Percentiles rank a stretch among this genome's conserved stretches.
Conservation (phyloP, 2,113 vertebrate species). For the Ariopsis seemanni region DNA sequence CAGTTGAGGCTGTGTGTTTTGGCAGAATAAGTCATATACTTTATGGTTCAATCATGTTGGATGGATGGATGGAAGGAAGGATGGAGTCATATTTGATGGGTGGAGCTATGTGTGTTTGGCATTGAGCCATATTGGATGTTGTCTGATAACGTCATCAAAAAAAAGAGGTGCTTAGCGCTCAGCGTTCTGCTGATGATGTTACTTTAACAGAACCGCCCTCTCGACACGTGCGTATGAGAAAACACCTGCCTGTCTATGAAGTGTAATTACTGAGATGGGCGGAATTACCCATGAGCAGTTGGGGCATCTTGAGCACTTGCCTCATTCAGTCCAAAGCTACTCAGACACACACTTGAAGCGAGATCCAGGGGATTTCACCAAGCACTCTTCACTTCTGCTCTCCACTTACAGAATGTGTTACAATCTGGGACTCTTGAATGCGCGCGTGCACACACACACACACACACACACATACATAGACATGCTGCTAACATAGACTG, state of each 20-base stretch:
- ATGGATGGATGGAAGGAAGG: not conserved
- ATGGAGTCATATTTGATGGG: not conserved
- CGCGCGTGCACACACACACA: not conserved
- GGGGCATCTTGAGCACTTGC: conserved; percentile 9
- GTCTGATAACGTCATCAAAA: not conserved
- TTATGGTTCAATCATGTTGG: not conserved
- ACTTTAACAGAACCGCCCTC: not conserved
- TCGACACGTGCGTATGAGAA: not conserved
- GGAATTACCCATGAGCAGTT: conserved; percentile 3
- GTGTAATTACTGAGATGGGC: conserved; percentile 5
- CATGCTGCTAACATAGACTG: conserved; percentile 18
- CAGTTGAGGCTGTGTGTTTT: not conserved
- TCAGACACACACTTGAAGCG: not conserved
- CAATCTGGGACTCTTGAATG: conserved; percentile 10
- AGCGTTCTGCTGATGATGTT: not conserved
- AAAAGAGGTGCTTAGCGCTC: not conserved
- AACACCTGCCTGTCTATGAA: not conserved
- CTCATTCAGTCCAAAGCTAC: not conserved
- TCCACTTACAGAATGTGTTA: conserved; percentile 15
- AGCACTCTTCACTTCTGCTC: conserved; percentile 19
- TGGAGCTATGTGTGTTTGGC: not conserved
- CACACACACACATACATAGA: conserved; percentile 4
- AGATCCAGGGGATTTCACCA: conserved; percentile 15
- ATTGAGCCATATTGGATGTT: not conserved
- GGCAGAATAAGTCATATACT: too few relatives aligned